phyloP scores from a whole-genome alignment of 35 echinoderm and acorn worm genomes.

The Anneissia japonica region DNA sequence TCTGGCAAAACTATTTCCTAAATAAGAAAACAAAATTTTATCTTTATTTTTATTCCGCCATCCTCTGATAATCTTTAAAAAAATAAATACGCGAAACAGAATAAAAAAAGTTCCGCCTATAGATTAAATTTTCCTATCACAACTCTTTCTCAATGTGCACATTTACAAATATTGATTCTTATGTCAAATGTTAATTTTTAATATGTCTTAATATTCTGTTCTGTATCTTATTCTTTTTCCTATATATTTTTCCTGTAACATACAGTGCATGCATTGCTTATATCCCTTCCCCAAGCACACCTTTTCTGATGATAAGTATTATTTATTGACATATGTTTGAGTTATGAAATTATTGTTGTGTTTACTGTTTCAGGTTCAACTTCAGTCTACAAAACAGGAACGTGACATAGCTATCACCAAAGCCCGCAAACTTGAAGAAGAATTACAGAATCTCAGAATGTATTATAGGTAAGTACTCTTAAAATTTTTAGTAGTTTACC shows the following conservation, averaged over 20 bases:
- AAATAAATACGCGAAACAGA: no score
- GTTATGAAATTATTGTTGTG: constrained; percentile 2
- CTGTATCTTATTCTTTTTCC: no score
- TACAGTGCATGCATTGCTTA: no score
- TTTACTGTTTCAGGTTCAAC: constrained; percentile 45
- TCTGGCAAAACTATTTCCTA: no score
- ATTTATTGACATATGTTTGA: not conserved
- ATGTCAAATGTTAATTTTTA: not conserved
- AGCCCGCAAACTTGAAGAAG: constrained; percentile 66
- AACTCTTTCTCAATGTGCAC: not conserved
- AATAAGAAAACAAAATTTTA: no score
- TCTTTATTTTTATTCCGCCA: no score
- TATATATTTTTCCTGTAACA: no score
- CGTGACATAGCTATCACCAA: constrained; percentile 67
- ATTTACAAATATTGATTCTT: not conserved
- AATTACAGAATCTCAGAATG: constrained; percentile 74
- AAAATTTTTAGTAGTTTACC: not conserved
- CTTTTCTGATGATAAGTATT: not conserved
- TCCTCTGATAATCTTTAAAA: no score
- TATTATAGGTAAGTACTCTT: constrained; percentile 87
- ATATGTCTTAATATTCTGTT: not conserved
- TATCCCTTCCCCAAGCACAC: no score
- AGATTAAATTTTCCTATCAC: not conserved
- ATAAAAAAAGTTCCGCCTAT: not conserved
- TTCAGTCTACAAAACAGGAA: constrained; percentile 78